These are phyloP conservation scores for Anarsia innoxiella DNA, from an alignment of 2,888 invertebrate genomes.

Conservation along the genomic window DNA sequence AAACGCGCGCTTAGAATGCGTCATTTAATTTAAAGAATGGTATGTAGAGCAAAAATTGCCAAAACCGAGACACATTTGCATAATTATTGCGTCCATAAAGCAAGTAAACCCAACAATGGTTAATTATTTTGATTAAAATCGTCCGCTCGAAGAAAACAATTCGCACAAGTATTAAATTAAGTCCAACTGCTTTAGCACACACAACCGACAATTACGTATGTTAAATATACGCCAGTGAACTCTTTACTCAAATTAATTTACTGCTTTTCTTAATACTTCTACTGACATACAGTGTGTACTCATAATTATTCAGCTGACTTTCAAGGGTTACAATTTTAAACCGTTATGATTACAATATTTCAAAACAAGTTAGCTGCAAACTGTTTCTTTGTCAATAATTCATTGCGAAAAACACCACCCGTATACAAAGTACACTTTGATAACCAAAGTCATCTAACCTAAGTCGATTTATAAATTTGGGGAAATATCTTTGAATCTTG, in stretches of 20 bases:
- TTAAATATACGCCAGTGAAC: constrained; percentile 4
- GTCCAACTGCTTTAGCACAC: constrained; percentile 3
- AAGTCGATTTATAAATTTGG: constrained; percentile 11
- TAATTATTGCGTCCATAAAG: constrained; percentile 4
- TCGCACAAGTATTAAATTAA: constrained; percentile 6
- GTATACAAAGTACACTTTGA: too few relatives aligned
- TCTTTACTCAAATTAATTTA: too few relatives aligned
- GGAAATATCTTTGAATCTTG: constrained; percentile 12
- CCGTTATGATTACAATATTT: too few relatives aligned
- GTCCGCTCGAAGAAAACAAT: constrained; percentile 7
- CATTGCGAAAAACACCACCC: too few relatives aligned
- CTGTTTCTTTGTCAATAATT: too few relatives aligned
- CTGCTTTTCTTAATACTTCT: too few relatives aligned
- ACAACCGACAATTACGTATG: constrained; percentile 7
- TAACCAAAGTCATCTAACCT: too few relatives aligned
- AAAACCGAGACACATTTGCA: constrained; percentile 7
- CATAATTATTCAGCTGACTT: too few relatives aligned
- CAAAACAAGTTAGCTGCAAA: too few relatives aligned
- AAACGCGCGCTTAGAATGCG: too few relatives aligned
- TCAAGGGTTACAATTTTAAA: too few relatives aligned
- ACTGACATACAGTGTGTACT: too few relatives aligned
- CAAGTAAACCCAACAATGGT: constrained; percentile 7
- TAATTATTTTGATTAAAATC: constrained; percentile 9
- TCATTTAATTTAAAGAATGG: not conserved
- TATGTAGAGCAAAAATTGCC: constrained; percentile 4